Evolutionary conservation across 1,140 invertebrate species (phyloP), one percentile per base, ranked within the genome.

Genomic region (Macrosteles quadrilineatus): DNA sequence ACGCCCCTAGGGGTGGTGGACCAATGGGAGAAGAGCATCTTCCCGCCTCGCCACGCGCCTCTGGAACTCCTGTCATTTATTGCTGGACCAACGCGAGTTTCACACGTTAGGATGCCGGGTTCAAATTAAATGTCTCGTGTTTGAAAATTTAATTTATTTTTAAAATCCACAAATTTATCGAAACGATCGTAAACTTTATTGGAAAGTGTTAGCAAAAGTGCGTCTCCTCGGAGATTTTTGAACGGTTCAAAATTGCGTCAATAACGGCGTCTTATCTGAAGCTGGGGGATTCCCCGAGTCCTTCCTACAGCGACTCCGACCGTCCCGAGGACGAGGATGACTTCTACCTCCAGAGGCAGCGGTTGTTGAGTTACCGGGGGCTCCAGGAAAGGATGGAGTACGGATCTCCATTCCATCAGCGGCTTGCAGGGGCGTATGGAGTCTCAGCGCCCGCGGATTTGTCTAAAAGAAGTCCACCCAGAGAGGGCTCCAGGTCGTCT

Each of bases 401-500:
- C 29, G 23, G n/a, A n/a, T 21, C 64, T 27, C 64, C 43, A 11
- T 40, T 25, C 32, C 19, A 36, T 11, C 19, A 25, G 21, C 14
- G 36, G 27, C 29, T 6, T n/a, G 65, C 27, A 19, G 19, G 45
- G 29, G 19, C 43, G 45, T 43, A 67, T 23, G 43, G 27, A 23
- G 31, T 43, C 17, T 32, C 19, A 23, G 36, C 29, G 23, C 47
- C 50, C n/a, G 31, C 67, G 67, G 67, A 68, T 29, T 27, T 55
- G 9, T 25, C 43, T 21, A 55, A 68, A 30, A 21, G 30, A 25
- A 32, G 21, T 19, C 64, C 21, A 31, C 53, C 70, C 2, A 55
- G 21, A 64, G 68, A 27, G 66, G 40, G 21, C 32, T 65, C 62
- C 29, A 62, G 43, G 82, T 80, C 66, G 3, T n/a, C 66, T 43